These are phyloP conservation scores for Xestia xanthographa DNA, from an alignment of 2,888 invertebrate genomes.

Conservation along the genomic window DNA sequence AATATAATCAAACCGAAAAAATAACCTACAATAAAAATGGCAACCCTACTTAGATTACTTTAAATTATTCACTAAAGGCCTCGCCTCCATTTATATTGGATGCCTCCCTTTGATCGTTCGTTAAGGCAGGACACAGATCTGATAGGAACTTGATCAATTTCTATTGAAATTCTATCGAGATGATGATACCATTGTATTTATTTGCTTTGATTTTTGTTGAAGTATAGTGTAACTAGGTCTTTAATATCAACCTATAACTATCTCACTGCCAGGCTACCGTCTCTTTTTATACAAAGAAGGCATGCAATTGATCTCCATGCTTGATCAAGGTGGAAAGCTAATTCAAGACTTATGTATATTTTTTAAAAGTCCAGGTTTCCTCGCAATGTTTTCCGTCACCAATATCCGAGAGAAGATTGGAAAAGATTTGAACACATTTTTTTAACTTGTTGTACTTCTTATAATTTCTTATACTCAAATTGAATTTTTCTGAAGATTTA, in stretches of 20 bases:
- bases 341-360: background rate
- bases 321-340: background rate
- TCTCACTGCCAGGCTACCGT: background rate
- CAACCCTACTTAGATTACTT: constrained; percentile 53
- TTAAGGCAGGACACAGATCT: constrained; percentile 59
- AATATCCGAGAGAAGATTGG: background rate
- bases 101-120: constrained; percentile 68
- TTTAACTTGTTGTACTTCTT: background rate
- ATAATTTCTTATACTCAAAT: background rate
- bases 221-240: background rate
- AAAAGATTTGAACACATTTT: background rate
- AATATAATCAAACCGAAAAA: background rate
- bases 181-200: constrained; percentile 3
- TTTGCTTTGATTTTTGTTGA: constrained; percentile 7
- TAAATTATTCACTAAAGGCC: constrained; percentile 68
- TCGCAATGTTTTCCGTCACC: background rate
- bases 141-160: constrained; percentile 59
- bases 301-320: background rate
- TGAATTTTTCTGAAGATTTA: background rate
- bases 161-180: constrained; percentile 40
- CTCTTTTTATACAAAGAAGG: background rate
- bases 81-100: constrained; percentile 65
- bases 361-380: background rate
- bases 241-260: background rate
- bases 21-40: background rate